These are phyloP conservation scores for Tupaia chinensis DNA, from an alignment of 2,113 vertebrate genomes.

Conservation along the genomic window DNA sequence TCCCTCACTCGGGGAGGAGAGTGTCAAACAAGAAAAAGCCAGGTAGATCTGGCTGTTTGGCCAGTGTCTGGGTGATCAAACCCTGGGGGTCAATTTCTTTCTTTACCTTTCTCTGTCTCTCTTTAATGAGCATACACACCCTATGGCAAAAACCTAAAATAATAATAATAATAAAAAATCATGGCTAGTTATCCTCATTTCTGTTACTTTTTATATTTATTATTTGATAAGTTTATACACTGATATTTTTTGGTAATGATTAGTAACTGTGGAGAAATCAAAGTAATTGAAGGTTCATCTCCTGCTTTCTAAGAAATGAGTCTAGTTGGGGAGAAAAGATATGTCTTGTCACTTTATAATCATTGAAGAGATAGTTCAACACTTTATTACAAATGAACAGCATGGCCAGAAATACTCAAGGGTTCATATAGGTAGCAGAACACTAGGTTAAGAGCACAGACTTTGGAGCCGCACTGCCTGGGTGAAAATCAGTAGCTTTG, in stretches of 20 bases:
- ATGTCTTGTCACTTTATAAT: neutral
- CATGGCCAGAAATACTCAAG: neutral
- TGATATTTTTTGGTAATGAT: neutral
- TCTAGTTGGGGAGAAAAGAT: neutral
- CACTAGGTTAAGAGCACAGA: neutral
- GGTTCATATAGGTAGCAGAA: neutral
- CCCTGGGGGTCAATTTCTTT: too few species aligned
- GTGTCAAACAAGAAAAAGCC: neutral
- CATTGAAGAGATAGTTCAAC: constrained; percentile 13
- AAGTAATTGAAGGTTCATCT: neutral
- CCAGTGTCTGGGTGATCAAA: too few species aligned
- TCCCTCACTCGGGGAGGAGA: neutral
- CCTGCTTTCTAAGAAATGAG: constrained; percentile 5
- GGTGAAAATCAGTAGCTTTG: neutral
- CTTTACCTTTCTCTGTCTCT: too few species aligned
- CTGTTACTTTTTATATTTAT: neutral
- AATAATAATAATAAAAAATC: too few species aligned
- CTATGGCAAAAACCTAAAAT: too few species aligned
- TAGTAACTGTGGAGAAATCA: neutral
- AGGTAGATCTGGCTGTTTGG: too few species aligned
- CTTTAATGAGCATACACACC: too few species aligned
- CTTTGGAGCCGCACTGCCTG: neutral
- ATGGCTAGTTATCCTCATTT: neutral
- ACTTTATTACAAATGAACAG: neutral
- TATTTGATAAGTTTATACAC: constrained; percentile 10